phyloP scores from a whole-genome alignment of 2,888 invertebrate genomes.

The Cephalotes varians region DNA sequence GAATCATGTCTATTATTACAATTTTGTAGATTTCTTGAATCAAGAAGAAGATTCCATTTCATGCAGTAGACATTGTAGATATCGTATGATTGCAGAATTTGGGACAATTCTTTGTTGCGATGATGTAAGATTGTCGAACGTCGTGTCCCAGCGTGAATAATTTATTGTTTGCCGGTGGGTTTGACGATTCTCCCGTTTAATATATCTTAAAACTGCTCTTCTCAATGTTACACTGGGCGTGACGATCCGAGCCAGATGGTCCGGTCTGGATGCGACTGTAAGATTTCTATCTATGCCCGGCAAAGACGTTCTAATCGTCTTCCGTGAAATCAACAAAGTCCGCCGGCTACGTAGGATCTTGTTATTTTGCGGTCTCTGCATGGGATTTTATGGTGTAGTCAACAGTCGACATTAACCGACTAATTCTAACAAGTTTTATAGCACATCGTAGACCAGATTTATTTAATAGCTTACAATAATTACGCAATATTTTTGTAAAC shows the following conservation, averaged over 20 bases:
- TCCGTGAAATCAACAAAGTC: constrained; percentile 47
- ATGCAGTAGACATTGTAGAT: not conserved
- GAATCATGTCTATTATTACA: not conserved
- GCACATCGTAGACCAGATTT: not conserved
- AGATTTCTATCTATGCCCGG: constrained; percentile 48
- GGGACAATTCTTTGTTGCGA: not conserved
- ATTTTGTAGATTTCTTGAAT: constrained; percentile 9
- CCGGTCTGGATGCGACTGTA: constrained; percentile 2
- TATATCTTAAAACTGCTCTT: constrained; percentile 29
- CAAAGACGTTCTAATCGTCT: constrained; percentile 48
- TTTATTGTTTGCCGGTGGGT: constrained; percentile 48
- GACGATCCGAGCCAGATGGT: constrained; percentile 55
- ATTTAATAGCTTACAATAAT: constrained; percentile 16
- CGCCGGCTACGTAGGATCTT: constrained; percentile 29
- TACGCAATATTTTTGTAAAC: constrained; percentile 16
- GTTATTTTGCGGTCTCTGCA: constrained; percentile 13
- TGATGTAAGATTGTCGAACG: constrained; percentile 18
- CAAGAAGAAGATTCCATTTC: not conserved
- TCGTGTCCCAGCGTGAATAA: constrained; percentile 42
- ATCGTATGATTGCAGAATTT: not conserved
- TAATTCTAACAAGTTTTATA: constrained; percentile 17
- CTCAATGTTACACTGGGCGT: constrained; percentile 42
- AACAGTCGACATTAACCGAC: not conserved
- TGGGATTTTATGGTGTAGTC: not conserved
- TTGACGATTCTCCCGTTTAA: constrained; percentile 36